These are phyloP conservation scores for Pheucticus melanocephalus DNA, from an alignment of 2,113 vertebrate genomes.

Conservation along the genomic window DNA sequence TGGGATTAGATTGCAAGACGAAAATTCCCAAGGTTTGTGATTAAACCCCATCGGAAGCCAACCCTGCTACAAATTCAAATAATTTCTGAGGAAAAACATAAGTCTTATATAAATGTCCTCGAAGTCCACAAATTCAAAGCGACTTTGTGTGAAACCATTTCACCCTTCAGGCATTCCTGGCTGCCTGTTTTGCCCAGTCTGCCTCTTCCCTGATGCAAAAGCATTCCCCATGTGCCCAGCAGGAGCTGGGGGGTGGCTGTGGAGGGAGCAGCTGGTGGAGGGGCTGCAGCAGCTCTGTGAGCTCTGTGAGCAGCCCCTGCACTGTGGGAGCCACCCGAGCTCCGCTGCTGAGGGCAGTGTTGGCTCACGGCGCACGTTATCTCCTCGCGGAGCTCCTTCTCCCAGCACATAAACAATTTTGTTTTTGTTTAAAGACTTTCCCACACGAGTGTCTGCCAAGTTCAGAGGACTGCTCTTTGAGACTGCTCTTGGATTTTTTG, in stretches of 20 bases:
- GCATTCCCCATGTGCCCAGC: fast-evolving
- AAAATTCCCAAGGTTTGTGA: neutral
- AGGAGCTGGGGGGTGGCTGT: neutral
- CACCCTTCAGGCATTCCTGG: neutral
- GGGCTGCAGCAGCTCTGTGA: neutral
- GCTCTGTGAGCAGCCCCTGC: neutral
- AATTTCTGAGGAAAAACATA: neutral
- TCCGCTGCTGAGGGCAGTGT: constrained; percentile 66
- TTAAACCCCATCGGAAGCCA: neutral
- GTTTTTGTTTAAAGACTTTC: constrained; percentile 82
- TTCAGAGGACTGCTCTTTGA: constrained; percentile 73
- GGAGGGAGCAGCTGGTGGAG: neutral
- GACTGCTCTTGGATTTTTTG: constrained; percentile 72
- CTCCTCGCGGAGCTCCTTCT: constrained; percentile 65
- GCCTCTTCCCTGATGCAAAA: neutral
- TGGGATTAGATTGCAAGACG: neutral
- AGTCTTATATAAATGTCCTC: neutral
- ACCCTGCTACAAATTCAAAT: neutral
- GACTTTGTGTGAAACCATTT: neutral
- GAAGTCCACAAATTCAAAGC: neutral
- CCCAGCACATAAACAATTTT: constrained; percentile 77
- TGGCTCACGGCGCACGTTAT: constrained; percentile 62
- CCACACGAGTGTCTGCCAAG: constrained; percentile 78
- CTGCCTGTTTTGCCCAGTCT: neutral
- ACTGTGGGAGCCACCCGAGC: constrained; percentile 9